These are phyloP conservation scores for Rhineura floridana DNA, from an alignment of 2,113 vertebrate species.

Conservation along the genomic window DNA sequence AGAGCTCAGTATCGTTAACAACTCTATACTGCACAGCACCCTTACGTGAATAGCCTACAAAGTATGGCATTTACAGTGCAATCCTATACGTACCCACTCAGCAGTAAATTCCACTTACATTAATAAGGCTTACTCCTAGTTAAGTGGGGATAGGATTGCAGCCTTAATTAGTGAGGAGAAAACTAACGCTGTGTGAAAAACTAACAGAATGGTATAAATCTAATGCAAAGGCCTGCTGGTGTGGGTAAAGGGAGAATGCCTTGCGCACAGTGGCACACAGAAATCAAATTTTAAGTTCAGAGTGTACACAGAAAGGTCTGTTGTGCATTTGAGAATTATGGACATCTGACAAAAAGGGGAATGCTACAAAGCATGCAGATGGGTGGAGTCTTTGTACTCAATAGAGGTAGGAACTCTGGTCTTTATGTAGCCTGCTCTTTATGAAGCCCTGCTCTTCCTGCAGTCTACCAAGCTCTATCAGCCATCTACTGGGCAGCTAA, in stretches of 20 bases:
- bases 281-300: neutral
- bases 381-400: no score
- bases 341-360: neutral
- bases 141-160: no score
- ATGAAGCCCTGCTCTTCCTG: no score
- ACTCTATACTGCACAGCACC: neutral
- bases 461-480: no score
- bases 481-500: no score
- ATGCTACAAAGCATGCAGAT: no score
- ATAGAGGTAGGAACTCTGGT: neutral
- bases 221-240: neutral
- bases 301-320: neutral
- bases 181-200: neutral
- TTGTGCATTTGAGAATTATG: neutral
- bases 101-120: no score
- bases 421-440: no score
- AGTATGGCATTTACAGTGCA: neutral
- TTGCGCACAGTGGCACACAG: neutral
- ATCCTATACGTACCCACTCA: no score
- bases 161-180: no score
- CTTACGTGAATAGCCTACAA: neutral
- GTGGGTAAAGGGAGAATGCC: neutral
- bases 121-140: no score
- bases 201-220: neutral
- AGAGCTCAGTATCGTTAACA: no score